Percentiles rank a stretch among this genome's conserved stretches.
Evolutionary conservation across 2,888 invertebrate genomes (phyloP).

Genomic region (Homarus gammarus): DNA sequence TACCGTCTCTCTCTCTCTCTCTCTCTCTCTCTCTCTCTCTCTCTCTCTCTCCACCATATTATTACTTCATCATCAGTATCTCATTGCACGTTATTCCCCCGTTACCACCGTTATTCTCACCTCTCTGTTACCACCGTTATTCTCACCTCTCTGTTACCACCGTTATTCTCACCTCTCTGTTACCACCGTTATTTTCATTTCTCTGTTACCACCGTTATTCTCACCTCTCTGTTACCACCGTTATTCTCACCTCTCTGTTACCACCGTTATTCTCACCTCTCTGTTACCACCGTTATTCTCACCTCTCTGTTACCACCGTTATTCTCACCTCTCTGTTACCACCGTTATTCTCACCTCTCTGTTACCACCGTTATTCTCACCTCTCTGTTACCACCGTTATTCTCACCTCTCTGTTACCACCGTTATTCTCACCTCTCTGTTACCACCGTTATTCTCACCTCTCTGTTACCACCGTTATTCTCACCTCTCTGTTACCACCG

Average conservation of each 20-base stretch:
- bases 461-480: background rate
- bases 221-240: background rate
- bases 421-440: background rate
- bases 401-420: background rate
- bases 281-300: background rate
- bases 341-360: background rate
- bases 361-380: background rate
- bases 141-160: background rate
- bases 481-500: background rate
- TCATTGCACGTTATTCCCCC: too few relatives aligned
- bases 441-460: background rate
- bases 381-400: background rate
- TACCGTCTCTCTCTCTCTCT: background rate
- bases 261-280: background rate
- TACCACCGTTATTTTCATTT: background rate
- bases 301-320: background rate
- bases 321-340: background rate
- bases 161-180: background rate
- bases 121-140: background rate
- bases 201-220: too few relatives aligned
- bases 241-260: background rate
- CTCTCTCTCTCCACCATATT: background rate
- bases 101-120: background rate
- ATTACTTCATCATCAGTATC: background rate
- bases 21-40: background rate